Evolutionary conservation across 2,888 invertebrate species (phyloP), one percentile per base, ranked within the genome.

Genomic region (Tyria jacobaeae): DNA sequence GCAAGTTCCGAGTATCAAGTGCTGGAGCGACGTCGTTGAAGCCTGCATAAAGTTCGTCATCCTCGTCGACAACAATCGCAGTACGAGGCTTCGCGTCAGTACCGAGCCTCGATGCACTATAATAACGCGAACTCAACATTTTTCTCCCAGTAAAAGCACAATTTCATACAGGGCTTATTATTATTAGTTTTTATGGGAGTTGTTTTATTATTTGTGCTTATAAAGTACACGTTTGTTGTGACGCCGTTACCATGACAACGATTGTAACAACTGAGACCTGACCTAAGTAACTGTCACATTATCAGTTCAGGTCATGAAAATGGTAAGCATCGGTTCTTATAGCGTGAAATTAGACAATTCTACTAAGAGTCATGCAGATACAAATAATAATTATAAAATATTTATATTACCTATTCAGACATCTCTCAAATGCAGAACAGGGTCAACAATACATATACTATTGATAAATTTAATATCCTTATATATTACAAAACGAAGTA

Each of bases 1-100:
- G 95, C 65, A 97, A 87, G 82, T 96, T 96, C 85, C 96, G 92
- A 0, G 95, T 95, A 77, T 95, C 95, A 65, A 96, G 90, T 2
- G 96, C 95, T 1, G 96, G 95, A 9, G 96, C 94, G 71, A 95
- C 95, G 31, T 96, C 96, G 79, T 96, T 96, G 82, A 96, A 96
- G 3, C 96, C 96, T 9, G 94, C 89, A 80, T 96, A 96, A 49
- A 96, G 82, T 68, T 96, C 96, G 60, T 96, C 96, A 21, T 96
- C 95, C 39, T 95, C 94, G 39, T 92, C 92, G 10, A 91, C 81
- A 5, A 90, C 82, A 70, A 89, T 83, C 0, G 91, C 92, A 0
- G 91, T 91, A 1, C 92, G 87, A 3, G 90, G 89, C 73, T 90
- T 92, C 31, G 85, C 83, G 35, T 90, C 91, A 0, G 88, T 86